Evolutionary conservation across 2,797 vertebrate species (phyloP).

Genomic region (Pseudocheirus occidentalis): DNA sequence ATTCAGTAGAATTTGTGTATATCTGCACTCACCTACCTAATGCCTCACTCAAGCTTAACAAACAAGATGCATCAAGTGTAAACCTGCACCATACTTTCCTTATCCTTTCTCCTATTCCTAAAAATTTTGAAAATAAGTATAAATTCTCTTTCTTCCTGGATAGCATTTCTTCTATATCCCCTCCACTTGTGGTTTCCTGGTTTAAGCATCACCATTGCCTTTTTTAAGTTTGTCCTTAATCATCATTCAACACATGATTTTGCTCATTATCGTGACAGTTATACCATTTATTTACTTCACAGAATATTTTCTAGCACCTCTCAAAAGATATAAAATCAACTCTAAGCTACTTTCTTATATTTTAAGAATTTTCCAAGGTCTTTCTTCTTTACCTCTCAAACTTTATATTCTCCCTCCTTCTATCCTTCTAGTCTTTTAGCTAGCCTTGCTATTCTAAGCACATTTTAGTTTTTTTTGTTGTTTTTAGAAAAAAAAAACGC

Average conservation of each 20-base stretch:
- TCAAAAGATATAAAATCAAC: neutral
- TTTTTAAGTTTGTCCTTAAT: neutral
- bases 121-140: slow-evolving; percentile 16
- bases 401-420: neutral
- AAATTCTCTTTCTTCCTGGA: neutral
- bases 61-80: slow-evolving; percentile 35
- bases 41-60: slow-evolving; percentile 40
- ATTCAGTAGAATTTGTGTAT: neutral
- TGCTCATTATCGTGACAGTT: neutral
- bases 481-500: neutral
- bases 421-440: neutral
- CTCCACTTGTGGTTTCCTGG: neutral
- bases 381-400: neutral
- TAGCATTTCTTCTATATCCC: neutral
- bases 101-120: neutral
- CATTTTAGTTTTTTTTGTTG: neutral
- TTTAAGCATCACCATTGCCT: neutral
- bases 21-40: neutral
- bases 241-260: slow-evolving; percentile 22
- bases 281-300: neutral
- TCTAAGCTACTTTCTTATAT: neutral
- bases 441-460: neutral
- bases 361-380: neutral
- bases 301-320: neutral
- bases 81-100: slow-evolving; percentile 20